Evolutionary conservation across 2,797 vertebrate genomes (phyloP).

Genomic region (Darevskia nairensis): DNA sequence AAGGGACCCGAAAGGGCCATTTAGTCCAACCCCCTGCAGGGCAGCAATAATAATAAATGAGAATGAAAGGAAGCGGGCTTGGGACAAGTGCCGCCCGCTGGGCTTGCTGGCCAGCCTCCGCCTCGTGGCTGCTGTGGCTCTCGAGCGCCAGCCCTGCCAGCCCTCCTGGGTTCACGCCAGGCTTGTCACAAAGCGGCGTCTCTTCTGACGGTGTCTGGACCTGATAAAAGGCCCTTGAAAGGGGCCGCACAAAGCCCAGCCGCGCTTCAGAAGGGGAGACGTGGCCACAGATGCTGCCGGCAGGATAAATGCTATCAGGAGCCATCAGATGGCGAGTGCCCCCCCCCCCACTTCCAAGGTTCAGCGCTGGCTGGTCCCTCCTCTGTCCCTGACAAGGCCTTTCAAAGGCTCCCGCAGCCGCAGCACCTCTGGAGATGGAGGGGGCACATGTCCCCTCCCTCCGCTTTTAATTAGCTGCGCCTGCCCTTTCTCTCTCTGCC

Average conservation of each 20-base stretch:
- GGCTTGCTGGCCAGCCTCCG: background rate
- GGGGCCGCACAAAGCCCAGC: slow-evolving; percentile 64
- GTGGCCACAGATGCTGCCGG: slow-evolving; percentile 66
- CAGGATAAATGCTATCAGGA: slow-evolving; percentile 67
- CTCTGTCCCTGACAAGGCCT: slow-evolving; percentile 57
- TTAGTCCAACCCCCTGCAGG: too few relatives aligned
- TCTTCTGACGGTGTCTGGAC: slow-evolving; percentile 63
- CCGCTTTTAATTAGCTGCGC: slow-evolving; percentile 62
- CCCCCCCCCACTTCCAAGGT: background rate
- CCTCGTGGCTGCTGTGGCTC: background rate
- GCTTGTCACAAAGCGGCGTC: slow-evolving; percentile 51
- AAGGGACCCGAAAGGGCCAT: too few relatives aligned
- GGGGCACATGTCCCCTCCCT: slow-evolving; percentile 27
- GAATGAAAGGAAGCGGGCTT: too few relatives aligned
- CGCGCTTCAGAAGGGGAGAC: slow-evolving; percentile 61
- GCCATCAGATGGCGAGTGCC: slow-evolving; percentile 65
- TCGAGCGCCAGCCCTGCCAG: background rate
- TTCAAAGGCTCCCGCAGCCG: slow-evolving; percentile 57
- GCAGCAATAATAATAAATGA: too few relatives aligned
- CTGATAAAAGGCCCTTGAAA: slow-evolving; percentile 62
- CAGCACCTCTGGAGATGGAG: slow-evolving; percentile 50
- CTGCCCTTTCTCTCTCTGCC: slow-evolving; percentile 60
- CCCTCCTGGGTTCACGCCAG: background rate
- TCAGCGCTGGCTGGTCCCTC: slow-evolving; percentile 32
- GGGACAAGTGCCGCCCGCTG: background rate